Conservation (phyloP, 2,113 vertebrate genomes). For the Poecile atricapillus region DNA sequence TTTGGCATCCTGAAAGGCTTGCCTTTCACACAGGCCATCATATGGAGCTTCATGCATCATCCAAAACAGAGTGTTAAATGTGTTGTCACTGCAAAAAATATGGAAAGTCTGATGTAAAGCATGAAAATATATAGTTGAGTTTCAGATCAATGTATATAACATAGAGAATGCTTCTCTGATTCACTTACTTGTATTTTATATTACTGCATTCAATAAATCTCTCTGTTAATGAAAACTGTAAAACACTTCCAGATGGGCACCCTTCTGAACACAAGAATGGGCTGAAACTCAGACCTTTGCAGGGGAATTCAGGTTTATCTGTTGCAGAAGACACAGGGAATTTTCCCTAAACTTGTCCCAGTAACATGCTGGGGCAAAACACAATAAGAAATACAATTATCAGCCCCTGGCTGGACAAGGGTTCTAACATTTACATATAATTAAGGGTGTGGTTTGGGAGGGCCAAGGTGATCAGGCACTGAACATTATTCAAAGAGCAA, state of each 20-base stretch:
- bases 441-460: not conserved
- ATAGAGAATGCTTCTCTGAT: not conserved
- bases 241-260: constrained; percentile 12
- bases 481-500: not conserved
- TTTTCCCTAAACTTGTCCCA: not conserved
- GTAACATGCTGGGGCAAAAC: not conserved
- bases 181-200: constrained; percentile 19
- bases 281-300: not conserved
- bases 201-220: not conserved
- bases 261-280: not conserved
- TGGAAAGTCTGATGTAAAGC: not conserved
- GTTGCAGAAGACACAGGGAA: not conserved
- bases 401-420: not conserved
- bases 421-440: not conserved
- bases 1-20: not conserved
- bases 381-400: not conserved
- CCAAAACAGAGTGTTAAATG: not conserved
- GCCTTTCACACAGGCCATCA: not conserved
- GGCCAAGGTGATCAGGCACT: not conserved
- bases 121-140: not conserved
- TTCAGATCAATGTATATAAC: not conserved
- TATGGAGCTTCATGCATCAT: not conserved
- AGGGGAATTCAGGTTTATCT: not conserved
- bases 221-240: not conserved
- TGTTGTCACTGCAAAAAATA: not conserved